These are phyloP conservation scores for Lineus longissimus DNA, from an alignment of 1,140 invertebrate species.

Conservation along the genomic window DNA sequence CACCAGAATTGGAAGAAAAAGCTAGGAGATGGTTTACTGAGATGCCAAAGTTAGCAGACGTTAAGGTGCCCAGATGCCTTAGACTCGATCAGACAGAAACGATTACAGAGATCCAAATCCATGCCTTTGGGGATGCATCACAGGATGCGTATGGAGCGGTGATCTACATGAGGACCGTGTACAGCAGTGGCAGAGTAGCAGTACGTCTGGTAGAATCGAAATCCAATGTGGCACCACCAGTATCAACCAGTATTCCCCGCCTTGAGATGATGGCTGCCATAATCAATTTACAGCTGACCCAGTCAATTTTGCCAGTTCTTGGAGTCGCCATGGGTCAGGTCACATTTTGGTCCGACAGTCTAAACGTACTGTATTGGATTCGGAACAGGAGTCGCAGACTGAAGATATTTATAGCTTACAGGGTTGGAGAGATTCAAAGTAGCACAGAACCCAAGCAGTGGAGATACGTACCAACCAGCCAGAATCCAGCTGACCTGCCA, in stretches of 20 bases:
- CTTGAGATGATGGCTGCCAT: slow-evolving; percentile 7
- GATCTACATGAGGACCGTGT: not conserved
- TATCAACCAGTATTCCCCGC: slow-evolving; percentile 4
- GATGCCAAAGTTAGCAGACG: not conserved
- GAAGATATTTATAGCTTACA: slow-evolving; percentile 49
- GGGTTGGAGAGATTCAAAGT: slow-evolving; percentile 40
- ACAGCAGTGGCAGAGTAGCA: not conserved
- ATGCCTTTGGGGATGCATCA: slow-evolving; percentile 6
- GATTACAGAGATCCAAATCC: not conserved
- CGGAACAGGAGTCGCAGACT: slow-evolving; percentile 24
- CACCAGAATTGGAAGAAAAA: not conserved
- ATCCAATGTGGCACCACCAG: slow-evolving; percentile 2
- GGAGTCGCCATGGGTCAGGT: not conserved
- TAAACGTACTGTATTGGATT: slow-evolving; percentile 46
- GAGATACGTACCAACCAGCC: not conserved
- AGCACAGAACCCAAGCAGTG: not conserved
- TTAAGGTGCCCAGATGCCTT: slow-evolving; percentile 1
- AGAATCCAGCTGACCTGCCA: slow-evolving; percentile 31
- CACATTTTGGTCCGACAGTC: slow-evolving; percentile 41
- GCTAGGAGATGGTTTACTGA: slow-evolving; percentile 6
- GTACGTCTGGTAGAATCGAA: not conserved
- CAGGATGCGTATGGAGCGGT: slow-evolving; percentile 8
- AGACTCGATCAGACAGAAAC: not conserved
- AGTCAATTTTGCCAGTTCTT: not conserved
- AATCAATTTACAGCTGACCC: not conserved